Percentiles rank a stretch among this genome's conserved stretches.
These are phyloP conservation scores for Merluccius polli DNA, from an alignment of 2,797 vertebrate species.

Conservation along the genomic window DNA sequence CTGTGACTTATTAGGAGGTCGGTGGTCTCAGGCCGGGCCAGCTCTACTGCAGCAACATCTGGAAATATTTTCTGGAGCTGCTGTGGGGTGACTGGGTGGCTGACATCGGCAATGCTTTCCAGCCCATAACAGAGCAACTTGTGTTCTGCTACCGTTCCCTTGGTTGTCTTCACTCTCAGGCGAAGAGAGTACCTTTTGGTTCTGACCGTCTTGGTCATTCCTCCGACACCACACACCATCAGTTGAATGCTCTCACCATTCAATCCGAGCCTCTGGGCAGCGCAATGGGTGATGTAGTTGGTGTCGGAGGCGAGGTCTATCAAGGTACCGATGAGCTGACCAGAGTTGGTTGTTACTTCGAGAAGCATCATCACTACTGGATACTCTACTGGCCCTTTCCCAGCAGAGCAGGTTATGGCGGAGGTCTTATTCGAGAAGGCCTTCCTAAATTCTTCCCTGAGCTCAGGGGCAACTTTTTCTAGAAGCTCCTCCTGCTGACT, in stretches of 20 bases:
- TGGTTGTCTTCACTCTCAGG: conserved; percentile 14
- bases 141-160: conserved; percentile 8
- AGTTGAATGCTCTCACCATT: conserved; percentile 18
- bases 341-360: conserved; percentile 17
- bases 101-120: not conserved
- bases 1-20: conserved; percentile 19
- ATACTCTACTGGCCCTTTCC: not conserved
- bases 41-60: not conserved
- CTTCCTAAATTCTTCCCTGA: conserved; percentile 19
- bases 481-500: conserved; percentile 19
- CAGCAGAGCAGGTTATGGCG: not conserved
- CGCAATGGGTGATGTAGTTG: conserved; percentile 19
- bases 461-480: conserved; percentile 14
- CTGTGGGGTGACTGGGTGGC: not conserved
- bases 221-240: conserved; percentile 27
- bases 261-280: conserved; percentile 9
- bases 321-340: conserved; percentile 6
- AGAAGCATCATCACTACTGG: conserved; percentile 25
- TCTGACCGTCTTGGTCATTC: conserved; percentile 13
- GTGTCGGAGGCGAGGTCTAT: conserved; percentile 25
- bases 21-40: conserved; percentile 6
- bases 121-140: conserved; percentile 8
- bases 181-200: conserved; percentile 21
- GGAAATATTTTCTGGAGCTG: conserved; percentile 26
- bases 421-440: conserved; percentile 24